Conservation (phyloP, 2,888 invertebrate species). For the Tetragonisca angustula region DNA sequence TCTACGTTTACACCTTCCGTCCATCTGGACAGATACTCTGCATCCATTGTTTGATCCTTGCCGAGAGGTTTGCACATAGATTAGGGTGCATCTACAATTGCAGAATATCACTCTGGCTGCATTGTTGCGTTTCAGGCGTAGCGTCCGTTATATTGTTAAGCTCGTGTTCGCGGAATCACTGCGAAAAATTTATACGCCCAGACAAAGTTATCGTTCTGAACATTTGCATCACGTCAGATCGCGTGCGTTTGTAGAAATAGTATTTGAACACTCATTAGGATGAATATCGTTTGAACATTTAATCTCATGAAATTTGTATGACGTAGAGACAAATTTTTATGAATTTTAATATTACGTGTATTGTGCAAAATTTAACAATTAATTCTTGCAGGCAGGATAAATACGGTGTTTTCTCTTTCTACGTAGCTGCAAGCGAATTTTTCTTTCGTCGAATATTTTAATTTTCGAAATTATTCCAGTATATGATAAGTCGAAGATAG, state of each 20-base stretch:
- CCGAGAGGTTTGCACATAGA: conserved; percentile 25
- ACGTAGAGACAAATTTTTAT: too few species aligned
- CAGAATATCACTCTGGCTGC: conserved; percentile 7
- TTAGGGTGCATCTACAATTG: conserved; percentile 29
- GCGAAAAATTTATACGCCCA: too few species aligned
- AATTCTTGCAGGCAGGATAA: too few species aligned
- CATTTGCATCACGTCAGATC: not conserved
- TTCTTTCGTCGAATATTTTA: too few species aligned
- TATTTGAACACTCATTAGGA: not conserved
- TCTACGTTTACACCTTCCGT: conserved; percentile 48
- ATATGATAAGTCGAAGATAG: too few species aligned
- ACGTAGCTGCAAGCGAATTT: too few species aligned
- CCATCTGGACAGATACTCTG: conserved; percentile 27
- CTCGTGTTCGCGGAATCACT: not conserved
- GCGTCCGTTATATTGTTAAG: not conserved
- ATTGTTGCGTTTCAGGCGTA: conserved; percentile 21
- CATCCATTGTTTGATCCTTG: conserved; percentile 24
- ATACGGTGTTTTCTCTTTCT: too few species aligned
- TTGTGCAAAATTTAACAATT: too few species aligned
- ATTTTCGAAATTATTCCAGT: too few species aligned
- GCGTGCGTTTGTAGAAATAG: not conserved
- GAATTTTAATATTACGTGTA: too few species aligned
- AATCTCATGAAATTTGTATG: too few species aligned
- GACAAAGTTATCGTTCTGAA: not conserved
- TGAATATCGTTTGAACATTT: too few species aligned